A percentile compares a stretch with the other conserved stretches of the same genome.
Conservation (phyloP, 1,140 invertebrate species). For the Choristoneura fumiferana region DNA sequence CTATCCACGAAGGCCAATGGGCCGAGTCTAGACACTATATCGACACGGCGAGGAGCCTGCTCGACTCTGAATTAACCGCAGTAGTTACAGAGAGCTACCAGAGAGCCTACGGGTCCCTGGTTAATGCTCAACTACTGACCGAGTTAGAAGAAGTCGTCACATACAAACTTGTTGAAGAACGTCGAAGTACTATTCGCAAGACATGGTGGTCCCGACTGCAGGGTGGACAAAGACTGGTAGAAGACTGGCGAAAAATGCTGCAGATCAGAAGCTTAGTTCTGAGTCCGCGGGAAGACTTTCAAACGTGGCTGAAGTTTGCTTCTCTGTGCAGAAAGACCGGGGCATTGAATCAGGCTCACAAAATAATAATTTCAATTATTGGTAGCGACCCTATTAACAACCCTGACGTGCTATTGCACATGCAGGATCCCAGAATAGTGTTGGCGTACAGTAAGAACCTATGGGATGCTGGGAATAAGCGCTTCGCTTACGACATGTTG, state of each 20-base stretch:
- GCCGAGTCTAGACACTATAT: conserved; percentile 87
- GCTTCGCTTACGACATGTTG: conserved; percentile 87
- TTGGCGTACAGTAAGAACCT: conserved; percentile 97
- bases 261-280: conserved; percentile 96
- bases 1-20: conserved; percentile 93
- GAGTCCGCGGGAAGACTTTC: conserved; percentile 94
- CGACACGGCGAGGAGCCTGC: conserved; percentile 93
- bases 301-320: conserved; percentile 98
- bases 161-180: conserved; percentile 95
- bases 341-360: conserved; percentile 91
- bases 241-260: conserved; percentile 98
- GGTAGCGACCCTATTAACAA: conserved; percentile 87
- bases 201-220: conserved; percentile 98
- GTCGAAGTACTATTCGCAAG: conserved; percentile 88
- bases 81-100: conserved; percentile 99
- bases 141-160: conserved; percentile 99
- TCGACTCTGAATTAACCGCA: conserved; percentile 97
- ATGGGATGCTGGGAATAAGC: conserved; percentile 90
- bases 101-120: conserved; percentile 97
- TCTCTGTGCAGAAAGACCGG: conserved; percentile 97
- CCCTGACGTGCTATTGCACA: conserved; percentile 84
- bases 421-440: conserved; percentile 88
- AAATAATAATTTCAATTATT: conserved; percentile 92
- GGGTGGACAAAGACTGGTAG: conserved; percentile 95
- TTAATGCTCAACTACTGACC: conserved; percentile 96